These are phyloP conservation scores for Ochropleura leucogaster DNA, from an alignment of 2,888 invertebrate species.

Conservation along the genomic window DNA sequence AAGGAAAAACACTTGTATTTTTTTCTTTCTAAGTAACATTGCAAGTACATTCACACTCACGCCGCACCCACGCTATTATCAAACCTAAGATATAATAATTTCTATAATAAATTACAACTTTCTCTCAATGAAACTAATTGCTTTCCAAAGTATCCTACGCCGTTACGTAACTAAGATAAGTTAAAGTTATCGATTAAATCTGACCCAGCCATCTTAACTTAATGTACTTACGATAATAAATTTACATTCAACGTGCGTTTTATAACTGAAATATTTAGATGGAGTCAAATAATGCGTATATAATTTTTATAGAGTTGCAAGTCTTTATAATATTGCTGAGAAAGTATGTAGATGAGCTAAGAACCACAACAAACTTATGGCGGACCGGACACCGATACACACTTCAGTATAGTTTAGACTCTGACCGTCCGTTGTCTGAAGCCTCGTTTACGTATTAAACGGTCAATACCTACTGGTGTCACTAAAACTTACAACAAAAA, in stretches of 20 bases:
- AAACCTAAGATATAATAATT: conserved; percentile 51
- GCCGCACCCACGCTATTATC: conserved; percentile 41
- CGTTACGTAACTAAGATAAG: conserved; percentile 51
- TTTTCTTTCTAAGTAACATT: neutral
- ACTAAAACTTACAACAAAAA: neutral
- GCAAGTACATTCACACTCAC: conserved; percentile 34
- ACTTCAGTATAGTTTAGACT: neutral
- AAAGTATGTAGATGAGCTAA: conserved; percentile 2
- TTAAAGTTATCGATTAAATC: conserved; percentile 50
- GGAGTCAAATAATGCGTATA: conserved; percentile 3
- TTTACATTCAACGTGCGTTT: conserved; percentile 15
- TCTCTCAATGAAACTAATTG: conserved; percentile 61
- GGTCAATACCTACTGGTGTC: neutral
- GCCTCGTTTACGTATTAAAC: neutral
- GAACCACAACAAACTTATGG: neutral
- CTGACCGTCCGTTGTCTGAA: neutral
- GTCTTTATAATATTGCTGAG: neutral
- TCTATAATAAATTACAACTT: conserved; percentile 64
- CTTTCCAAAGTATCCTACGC: conserved; percentile 48
- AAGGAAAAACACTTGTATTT: neutral
- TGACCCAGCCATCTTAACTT: conserved; percentile 31
- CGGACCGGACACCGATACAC: neutral
- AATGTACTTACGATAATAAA: conserved; percentile 23
- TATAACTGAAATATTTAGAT: conserved; percentile 9
- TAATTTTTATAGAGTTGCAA: conserved; percentile 12